Conservation (phyloP, 2,888 invertebrate genomes). For the Phalera bucephala region DNA sequence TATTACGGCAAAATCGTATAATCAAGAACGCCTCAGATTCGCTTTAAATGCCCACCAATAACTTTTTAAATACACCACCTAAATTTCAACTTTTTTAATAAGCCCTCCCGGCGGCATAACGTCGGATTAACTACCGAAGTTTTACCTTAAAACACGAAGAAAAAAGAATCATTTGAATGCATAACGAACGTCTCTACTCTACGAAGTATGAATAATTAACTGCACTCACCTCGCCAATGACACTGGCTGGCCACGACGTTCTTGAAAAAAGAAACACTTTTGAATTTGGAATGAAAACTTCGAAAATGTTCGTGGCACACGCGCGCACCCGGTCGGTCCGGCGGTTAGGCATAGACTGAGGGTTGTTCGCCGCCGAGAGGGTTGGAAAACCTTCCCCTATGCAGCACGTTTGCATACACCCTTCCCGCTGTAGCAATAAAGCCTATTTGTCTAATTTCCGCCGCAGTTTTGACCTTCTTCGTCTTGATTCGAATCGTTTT, state of each 20-base stretch:
- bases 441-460: conserved; percentile 48
- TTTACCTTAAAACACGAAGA: conserved; percentile 49
- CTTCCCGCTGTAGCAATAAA: conserved; percentile 36
- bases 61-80: conserved; percentile 51
- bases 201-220: conserved; percentile 43
- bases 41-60: conserved; percentile 45
- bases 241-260: conserved; percentile 19
- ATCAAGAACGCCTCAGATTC: conserved; percentile 18
- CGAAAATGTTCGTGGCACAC: conserved; percentile 23
- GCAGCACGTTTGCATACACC: conserved; percentile 47
- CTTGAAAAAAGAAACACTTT: conserved; percentile 40
- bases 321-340: conserved; percentile 29
- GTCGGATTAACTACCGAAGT: conserved; percentile 59
- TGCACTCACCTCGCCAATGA: conserved; percentile 40
- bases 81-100: conserved; percentile 71
- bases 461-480: conserved; percentile 54
- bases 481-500: conserved; percentile 42
- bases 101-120: conserved; percentile 40
- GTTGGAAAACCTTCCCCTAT: conserved; percentile 45
- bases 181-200: conserved; percentile 32
- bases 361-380: conserved; percentile 16
- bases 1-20: conserved; percentile 16
- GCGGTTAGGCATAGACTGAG: conserved; percentile 50
- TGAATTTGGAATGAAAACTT: conserved; percentile 42
- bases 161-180: conserved; percentile 43